These are phyloP conservation scores for Pterophyllum scalare DNA, from an alignment of 2,113 vertebrate genomes.

Conservation along the genomic window DNA sequence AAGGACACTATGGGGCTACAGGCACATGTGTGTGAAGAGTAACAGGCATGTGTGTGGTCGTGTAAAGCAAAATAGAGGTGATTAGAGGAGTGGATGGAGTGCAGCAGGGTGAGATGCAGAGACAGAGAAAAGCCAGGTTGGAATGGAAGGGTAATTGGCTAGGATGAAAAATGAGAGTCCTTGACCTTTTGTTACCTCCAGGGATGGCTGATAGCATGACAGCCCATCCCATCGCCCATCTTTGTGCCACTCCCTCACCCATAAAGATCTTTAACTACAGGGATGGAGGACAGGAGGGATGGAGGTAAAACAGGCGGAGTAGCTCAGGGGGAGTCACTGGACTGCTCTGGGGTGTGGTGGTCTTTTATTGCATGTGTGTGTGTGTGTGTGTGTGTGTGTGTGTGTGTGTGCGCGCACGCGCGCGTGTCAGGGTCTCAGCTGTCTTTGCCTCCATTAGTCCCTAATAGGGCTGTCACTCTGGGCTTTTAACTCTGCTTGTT, in stretches of 20 bases:
- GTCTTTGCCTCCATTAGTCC: constrained; percentile 79
- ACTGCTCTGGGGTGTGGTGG: constrained; percentile 63
- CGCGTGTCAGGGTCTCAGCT: constrained; percentile 71
- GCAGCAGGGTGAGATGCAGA: constrained; percentile 31
- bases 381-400: constrained; percentile 38
- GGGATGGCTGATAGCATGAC: constrained; percentile 67
- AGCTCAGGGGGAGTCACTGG: constrained; percentile 45
- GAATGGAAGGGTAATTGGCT: constrained; percentile 73
- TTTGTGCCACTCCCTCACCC: constrained; percentile 59
- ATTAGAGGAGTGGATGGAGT: constrained; percentile 45
- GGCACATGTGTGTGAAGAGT: constrained; percentile 18
- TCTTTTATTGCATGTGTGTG: constrained; percentile 46
- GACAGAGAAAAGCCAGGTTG: constrained; percentile 33
- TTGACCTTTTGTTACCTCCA: constrained; percentile 78
- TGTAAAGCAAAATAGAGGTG: constrained; percentile 41
- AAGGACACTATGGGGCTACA: constrained; percentile 41
- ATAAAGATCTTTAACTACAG: constrained; percentile 80
- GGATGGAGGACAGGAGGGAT: constrained; percentile 54
- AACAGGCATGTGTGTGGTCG: constrained; percentile 12
- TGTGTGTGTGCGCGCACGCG: constrained; percentile 36
- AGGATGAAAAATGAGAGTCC: constrained; percentile 82
- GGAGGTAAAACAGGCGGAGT: constrained; percentile 47
- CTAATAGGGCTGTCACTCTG: constrained; percentile 77
- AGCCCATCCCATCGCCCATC: constrained; percentile 58
- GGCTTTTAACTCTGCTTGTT: constrained; percentile 79